Evolutionary conservation across 2,888 invertebrate species (phyloP).

Genomic region (Platycheirus rosarum): DNA sequence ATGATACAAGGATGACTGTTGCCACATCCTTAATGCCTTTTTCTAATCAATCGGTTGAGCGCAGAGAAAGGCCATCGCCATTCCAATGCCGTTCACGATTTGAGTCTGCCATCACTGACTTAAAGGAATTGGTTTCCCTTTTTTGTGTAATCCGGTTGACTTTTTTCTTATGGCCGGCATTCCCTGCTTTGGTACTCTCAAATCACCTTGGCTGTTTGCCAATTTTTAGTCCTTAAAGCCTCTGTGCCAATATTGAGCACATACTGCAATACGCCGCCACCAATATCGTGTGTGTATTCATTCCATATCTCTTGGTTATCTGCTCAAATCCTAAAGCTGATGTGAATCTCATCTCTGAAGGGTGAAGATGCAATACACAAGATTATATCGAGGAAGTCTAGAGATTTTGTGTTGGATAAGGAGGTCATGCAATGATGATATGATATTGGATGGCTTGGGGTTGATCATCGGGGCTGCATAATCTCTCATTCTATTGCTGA

Average conservation of each 20-base stretch:
- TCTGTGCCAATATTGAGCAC: conserved; percentile 45
- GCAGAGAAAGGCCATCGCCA: conserved; percentile 48
- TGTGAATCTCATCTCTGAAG: conserved; percentile 27
- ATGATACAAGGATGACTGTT: conserved; percentile 57
- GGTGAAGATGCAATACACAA: conserved; percentile 18
- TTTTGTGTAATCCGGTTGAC: conserved; percentile 39
- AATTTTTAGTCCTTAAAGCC: conserved; percentile 54
- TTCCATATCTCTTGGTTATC: conserved; percentile 27
- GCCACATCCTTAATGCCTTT: conserved; percentile 72
- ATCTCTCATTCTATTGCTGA: conserved; percentile 51
- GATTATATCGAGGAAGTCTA: conserved; percentile 74
- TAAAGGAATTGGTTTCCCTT: conserved; percentile 53
- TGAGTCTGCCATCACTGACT: conserved; percentile 2
- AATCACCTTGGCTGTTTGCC: conserved; percentile 67
- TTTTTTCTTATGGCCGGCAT: conserved; percentile 43
- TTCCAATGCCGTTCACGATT: neutral
- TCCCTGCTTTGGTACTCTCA: conserved; percentile 15
- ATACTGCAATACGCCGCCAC: conserved; percentile 42
- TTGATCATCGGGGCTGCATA: conserved; percentile 56
- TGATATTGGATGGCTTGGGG: conserved; percentile 69
- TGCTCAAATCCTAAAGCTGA: conserved; percentile 40
- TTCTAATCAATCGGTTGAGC: conserved; percentile 74
- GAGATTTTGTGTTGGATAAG: conserved; percentile 68
- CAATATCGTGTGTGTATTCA: neutral
- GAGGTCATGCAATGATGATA: conserved; percentile 70